Conservation (phyloP, 1,140 invertebrate genomes). For the Dendrolimus kikuchii region DNA sequence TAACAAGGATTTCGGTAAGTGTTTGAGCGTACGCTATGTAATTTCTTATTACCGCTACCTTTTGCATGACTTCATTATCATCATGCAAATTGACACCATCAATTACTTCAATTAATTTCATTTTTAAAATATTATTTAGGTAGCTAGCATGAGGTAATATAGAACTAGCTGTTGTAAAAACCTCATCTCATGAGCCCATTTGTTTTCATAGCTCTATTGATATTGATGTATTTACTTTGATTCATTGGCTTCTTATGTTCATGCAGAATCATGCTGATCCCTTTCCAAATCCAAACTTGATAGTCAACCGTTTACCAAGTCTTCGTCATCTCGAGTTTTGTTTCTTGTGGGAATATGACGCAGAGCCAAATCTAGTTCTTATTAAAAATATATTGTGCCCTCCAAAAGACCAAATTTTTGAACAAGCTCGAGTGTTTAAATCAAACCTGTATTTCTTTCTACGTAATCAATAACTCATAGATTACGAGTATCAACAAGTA, state of each 20-base stretch:
- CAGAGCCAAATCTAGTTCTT: too few relatives aligned
- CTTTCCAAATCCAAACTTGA: conserved; percentile 10
- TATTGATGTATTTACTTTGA: conserved; percentile 9
- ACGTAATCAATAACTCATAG: too few relatives aligned
- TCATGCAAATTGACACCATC: conserved; percentile 16
- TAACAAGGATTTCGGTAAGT: conserved; percentile 30
- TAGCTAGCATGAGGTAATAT: conserved; percentile 23
- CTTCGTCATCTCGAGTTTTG: conserved; percentile 15
- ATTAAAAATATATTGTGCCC: too few relatives aligned
- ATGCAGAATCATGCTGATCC: conserved; percentile 18
- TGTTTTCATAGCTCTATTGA: conserved; percentile 3
- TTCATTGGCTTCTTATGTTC: conserved; percentile 17
- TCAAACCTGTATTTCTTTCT: too few relatives aligned
- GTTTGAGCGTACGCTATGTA: conserved; percentile 2
- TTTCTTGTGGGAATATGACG: conserved; percentile 1
- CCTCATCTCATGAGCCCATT: conserved; percentile 17
- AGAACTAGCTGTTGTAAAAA: conserved; percentile 17
- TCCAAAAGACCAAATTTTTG: too few relatives aligned
- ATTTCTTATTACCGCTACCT: conserved; percentile 13
- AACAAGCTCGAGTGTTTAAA: too few relatives aligned
- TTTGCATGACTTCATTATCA: conserved; percentile 26
- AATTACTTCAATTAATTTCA: conserved; percentile 8
- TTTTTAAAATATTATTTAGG: conserved; percentile 5
- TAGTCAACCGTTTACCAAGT: conserved; percentile 4
- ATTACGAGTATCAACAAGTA: too few relatives aligned